Conservation (phyloP, 37 sponge, comb jelly and placozoan species). For the Beroe ovata region DNA sequence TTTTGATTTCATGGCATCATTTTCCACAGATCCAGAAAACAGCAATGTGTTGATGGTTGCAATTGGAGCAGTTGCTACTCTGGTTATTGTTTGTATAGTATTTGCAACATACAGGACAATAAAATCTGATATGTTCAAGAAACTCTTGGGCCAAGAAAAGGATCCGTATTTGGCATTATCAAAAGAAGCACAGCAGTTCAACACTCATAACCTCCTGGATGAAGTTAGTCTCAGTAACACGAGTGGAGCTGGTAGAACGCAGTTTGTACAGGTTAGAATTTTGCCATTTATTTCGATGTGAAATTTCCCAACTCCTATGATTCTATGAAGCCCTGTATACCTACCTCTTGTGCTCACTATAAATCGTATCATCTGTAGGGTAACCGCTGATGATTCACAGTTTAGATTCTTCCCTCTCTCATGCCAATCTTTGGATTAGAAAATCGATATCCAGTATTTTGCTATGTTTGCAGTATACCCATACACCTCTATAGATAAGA, state of each 20-base stretch:
- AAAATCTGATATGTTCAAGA: background rate
- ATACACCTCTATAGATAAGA: too few species aligned
- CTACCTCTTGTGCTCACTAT: too few species aligned
- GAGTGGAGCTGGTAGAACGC: slow-evolving; percentile 61
- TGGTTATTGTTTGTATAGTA: background rate
- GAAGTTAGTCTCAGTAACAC: slow-evolving; percentile 65
- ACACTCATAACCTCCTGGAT: background rate
- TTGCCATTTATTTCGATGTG: too few species aligned
- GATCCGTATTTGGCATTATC: slow-evolving; percentile 10
- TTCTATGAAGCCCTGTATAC: too few species aligned
- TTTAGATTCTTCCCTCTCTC: too few species aligned
- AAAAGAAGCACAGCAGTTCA: slow-evolving; percentile 27
- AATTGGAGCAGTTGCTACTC: slow-evolving; percentile 23
- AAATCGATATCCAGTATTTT: too few species aligned
- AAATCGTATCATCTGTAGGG: too few species aligned
- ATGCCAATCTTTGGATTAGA: too few species aligned
- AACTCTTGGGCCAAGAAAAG: slow-evolving; percentile 11
- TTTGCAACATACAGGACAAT: background rate
- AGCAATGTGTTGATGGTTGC: slow-evolving; percentile 27
- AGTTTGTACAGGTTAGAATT: slow-evolving; percentile 50
- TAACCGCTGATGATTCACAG: too few species aligned
- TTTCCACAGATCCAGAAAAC: slow-evolving; percentile 30
- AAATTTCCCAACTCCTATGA: too few species aligned
- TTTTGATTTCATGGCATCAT: too few species aligned
- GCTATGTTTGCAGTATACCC: too few species aligned